Conservation (phyloP, 2,113 vertebrate species). For the Suncus etruscus region DNA sequence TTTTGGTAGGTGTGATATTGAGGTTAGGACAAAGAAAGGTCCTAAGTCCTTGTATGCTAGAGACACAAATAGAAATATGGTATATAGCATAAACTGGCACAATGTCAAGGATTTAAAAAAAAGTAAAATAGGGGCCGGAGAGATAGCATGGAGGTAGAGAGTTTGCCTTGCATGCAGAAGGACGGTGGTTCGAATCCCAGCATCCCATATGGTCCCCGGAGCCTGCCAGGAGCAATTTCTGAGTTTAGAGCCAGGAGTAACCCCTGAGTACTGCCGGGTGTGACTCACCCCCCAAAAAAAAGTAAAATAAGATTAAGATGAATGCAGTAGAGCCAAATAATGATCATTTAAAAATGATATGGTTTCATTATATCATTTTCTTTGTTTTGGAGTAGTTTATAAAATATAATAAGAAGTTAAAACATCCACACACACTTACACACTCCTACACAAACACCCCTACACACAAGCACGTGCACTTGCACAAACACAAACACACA, state of each 20-base stretch:
- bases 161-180: no score
- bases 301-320: not conserved
- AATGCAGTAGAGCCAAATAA: not conserved
- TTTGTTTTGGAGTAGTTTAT: not conserved
- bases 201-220: no score
- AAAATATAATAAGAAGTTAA: constrained; percentile 12
- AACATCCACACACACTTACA: not conserved
- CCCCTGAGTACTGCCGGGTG: no score
- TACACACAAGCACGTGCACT: not conserved
- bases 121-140: not conserved
- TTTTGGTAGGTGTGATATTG: not conserved
- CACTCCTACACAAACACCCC: no score
- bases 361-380: constrained; percentile 13
- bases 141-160: no score
- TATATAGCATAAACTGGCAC: not conserved
- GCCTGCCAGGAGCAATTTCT: no score
- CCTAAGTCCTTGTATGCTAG: not conserved
- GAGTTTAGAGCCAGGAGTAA: no score
- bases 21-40: not conserved
- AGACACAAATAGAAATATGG: not conserved
- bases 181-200: no score
- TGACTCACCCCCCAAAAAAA: no score
- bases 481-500: not conserved
- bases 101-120: not conserved
- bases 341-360: constrained; percentile 8